Evolutionary conservation across 2,888 invertebrate species (phyloP).

Genomic region (Therioaphis trifolii): DNA sequence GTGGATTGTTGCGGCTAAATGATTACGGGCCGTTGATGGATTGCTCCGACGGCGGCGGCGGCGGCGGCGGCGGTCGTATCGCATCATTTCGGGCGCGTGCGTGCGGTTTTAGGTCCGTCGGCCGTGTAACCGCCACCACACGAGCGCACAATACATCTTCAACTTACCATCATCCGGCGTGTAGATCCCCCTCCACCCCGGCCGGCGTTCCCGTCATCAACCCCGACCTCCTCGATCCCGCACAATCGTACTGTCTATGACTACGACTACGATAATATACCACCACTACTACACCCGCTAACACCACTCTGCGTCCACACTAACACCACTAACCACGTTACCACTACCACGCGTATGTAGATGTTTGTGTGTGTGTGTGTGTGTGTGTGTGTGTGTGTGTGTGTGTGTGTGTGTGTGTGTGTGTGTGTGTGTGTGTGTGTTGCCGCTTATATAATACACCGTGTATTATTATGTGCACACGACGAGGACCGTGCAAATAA

Average conservation of each 20-base stretch:
- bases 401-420: too few species aligned
- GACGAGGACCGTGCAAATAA: not conserved
- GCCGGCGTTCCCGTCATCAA: too few species aligned
- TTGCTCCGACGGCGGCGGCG: not conserved
- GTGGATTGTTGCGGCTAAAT: conserved; percentile 50
- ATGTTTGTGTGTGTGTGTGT: not conserved
- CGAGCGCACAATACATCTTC: not conserved
- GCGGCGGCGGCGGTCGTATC: not conserved
- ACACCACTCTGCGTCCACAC: too few species aligned
- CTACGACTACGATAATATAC: too few species aligned
- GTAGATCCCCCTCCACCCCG: not conserved
- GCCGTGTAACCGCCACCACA: not conserved
- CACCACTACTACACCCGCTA: too few species aligned
- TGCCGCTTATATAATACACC: not conserved
- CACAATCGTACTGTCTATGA: too few species aligned
- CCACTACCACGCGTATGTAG: too few species aligned
- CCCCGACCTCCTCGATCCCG: too few species aligned
- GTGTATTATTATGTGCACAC: not conserved
- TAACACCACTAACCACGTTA: too few species aligned
- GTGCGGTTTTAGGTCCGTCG: conserved; percentile 21
- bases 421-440: too few species aligned
- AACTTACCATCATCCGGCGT: not conserved
- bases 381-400: too few species aligned
- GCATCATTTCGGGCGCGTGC: not conserved
- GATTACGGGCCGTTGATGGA: conserved; percentile 56